phyloP scores from a whole-genome alignment of 2,888 invertebrate genomes.

The Cheilosia variabilis region DNA sequence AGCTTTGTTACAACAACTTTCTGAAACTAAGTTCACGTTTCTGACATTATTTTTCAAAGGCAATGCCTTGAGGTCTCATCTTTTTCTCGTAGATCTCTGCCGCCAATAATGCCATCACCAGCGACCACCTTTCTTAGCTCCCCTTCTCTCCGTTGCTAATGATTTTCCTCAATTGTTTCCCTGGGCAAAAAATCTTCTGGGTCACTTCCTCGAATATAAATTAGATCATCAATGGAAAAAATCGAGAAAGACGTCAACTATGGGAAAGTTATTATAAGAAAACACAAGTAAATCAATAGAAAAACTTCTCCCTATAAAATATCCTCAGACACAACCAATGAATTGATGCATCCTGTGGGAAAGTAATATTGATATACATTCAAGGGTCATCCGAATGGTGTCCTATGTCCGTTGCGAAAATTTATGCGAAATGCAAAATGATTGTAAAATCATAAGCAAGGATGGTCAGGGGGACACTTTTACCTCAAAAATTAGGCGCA shows the following conservation, averaged over 20 bases:
- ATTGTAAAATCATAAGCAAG: constrained; percentile 49
- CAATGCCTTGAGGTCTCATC: too few species aligned
- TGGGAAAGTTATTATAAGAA: constrained; percentile 49
- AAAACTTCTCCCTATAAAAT: constrained; percentile 7
- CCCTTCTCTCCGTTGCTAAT: neutral
- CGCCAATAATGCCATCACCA: neutral
- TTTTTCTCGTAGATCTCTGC: too few species aligned
- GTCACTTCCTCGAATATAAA: constrained; percentile 39
- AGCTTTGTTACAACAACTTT: too few species aligned
- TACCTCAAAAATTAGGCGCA: constrained; percentile 53
- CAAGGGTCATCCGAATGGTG: constrained; percentile 29
- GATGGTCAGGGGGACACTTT: constrained; percentile 28
- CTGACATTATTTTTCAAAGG: too few species aligned
- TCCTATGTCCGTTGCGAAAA: constrained; percentile 43
- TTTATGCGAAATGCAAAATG: constrained; percentile 61
- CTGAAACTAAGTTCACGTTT: too few species aligned
- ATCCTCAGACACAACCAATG: constrained; percentile 4
- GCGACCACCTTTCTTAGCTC: neutral
- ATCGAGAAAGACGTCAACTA: constrained; percentile 24
- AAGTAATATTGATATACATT: constrained; percentile 15
- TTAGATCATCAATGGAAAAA: constrained; percentile 23
- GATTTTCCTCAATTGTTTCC: neutral
- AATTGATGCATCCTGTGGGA: constrained; percentile 46
- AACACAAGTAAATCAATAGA: constrained; percentile 14
- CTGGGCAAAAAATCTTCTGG: constrained; percentile 17